phyloP scores from a whole-genome alignment of 2,888 invertebrate species.

The Alloscopus bannaensis region DNA sequence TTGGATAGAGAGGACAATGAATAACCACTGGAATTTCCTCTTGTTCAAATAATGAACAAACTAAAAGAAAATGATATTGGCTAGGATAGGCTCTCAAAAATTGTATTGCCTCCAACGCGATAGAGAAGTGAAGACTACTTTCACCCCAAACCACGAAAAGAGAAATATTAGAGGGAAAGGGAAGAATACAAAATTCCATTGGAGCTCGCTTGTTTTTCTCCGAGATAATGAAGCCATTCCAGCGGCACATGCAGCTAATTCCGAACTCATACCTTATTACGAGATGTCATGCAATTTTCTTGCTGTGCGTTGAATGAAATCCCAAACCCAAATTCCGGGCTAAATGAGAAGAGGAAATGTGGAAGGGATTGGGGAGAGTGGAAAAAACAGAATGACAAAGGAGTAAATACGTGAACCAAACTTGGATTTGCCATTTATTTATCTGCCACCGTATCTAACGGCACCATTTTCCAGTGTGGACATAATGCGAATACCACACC shows the following conservation, averaged over 20 bases:
- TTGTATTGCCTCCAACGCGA: neutral
- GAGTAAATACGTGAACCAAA: neutral
- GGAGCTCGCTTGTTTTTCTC: conserved; percentile 2
- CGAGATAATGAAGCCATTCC: conserved; percentile 44
- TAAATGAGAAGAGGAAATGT: conserved; percentile 5
- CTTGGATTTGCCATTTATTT: conserved; percentile 22
- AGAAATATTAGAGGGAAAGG: no score
- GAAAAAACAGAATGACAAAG: neutral
- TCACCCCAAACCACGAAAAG: no score
- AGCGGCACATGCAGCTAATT: conserved; percentile 17
- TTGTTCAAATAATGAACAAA: conserved; percentile 6
- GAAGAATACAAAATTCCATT: conserved; percentile 12
- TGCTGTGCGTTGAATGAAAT: neutral
- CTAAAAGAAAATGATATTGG: neutral
- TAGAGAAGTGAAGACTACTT: no score
- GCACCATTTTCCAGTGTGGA: conserved; percentile 6
- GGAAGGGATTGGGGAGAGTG: neutral
- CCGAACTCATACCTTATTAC: conserved; percentile 17
- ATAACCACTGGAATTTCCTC: conserved; percentile 1
- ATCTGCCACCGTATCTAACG: neutral
- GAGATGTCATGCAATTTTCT: conserved; percentile 1
- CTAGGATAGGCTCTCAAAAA: neutral
- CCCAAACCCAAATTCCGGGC: neutral
- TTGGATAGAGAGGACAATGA: conserved; percentile 4
- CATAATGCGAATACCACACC: neutral